These are phyloP conservation scores for Pholis gunnellus DNA, from an alignment of 2,113 vertebrate species.

Conservation along the genomic window DNA sequence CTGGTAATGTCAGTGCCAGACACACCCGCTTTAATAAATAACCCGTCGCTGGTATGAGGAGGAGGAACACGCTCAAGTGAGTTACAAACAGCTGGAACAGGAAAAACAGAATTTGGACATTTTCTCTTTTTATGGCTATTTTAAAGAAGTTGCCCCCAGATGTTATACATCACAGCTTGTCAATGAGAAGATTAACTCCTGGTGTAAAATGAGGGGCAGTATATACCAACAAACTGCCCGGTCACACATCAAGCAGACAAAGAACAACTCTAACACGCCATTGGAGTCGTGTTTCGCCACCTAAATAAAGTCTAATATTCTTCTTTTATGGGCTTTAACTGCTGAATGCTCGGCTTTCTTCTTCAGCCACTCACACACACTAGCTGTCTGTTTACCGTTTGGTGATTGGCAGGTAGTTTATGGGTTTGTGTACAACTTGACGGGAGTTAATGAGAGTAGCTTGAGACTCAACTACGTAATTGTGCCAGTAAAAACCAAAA, in stretches of 20 bases:
- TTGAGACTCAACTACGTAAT: constrained; percentile 2
- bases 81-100: constrained; percentile 8
- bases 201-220: background rate
- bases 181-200: background rate
- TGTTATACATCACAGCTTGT: background rate
- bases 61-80: constrained; percentile 22
- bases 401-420: background rate
- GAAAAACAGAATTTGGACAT: background rate
- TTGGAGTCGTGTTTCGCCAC: background rate
- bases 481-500: background rate
- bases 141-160: background rate
- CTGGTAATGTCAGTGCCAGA: constrained; percentile 41
- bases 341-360: background rate
- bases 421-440: background rate
- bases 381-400: background rate
- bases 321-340: background rate
- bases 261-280: background rate
- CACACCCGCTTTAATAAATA: constrained; percentile 60
- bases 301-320: background rate
- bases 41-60: constrained; percentile 27
- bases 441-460: background rate
- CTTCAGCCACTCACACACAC: background rate
- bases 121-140: background rate
- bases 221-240: too few relatives aligned
- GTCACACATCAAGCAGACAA: background rate